Evolutionary conservation across 2,113 vertebrate genomes (phyloP), one percentile per base, ranked within the genome.

Genomic region (Python bivittatus): DNA sequence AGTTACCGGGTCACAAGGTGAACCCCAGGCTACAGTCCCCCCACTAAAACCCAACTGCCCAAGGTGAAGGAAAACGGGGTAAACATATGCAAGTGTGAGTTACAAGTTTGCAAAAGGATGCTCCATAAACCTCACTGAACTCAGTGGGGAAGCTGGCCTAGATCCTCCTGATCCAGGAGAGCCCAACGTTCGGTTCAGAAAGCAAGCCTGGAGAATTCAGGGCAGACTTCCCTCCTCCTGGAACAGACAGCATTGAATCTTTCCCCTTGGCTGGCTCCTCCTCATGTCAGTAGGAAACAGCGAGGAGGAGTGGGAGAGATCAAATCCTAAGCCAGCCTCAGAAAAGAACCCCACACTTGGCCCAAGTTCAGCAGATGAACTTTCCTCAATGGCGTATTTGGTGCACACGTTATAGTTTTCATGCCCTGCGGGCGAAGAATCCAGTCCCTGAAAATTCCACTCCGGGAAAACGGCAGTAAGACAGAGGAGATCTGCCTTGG

Each of bases 401-500:
- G 90, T 94, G 52, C 23, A 0, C 8, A 52, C 17, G 48, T 68
- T 68, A 25, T 54, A 27, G 94, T 93, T 93, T 93, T 88, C 83
- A 10, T 68, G 27, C 86, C 95, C 90, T 89, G 89, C n/a, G 60
- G 86, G 84, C n/a, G 86, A 6, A 10, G 56, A 27, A 8, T 57
- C 86, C 61, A 72, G 29, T 0, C 0, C 92, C 86, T 89, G 29
- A 64, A 48, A 54, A 87, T 94, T 91, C 61, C 84, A 91, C 93
- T 94, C 86, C 90, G 87, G 10, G 88, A 93, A 79, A 91, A 94
- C 61, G 83, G 89, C 57, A 96, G 72, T 88, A 92, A 89, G 94
- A 91, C 20, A 92, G 88, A 94, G 93, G 95, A 87, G 93, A 88
- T 84, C 94, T 95, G 90, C 88, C 89, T 94, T 95, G 93, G 93